Evolutionary conservation across 92 coral and sea anemone genomes (phyloP).

Genomic region (Zoanthus solanderi): DNA sequence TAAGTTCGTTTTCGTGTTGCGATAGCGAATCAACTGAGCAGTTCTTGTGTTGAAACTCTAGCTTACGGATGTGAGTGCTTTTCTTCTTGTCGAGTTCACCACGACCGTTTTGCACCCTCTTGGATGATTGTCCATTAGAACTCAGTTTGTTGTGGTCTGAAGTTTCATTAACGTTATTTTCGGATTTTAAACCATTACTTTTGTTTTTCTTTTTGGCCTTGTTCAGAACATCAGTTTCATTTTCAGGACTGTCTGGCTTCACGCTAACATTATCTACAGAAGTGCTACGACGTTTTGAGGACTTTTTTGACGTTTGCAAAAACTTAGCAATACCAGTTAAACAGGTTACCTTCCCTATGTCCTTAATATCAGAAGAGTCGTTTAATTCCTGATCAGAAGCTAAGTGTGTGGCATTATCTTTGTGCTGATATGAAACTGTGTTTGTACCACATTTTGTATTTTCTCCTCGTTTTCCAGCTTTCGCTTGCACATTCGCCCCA

Average conservation of each 20-base stretch:
- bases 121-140: not conserved
- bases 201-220: slow-evolving; percentile 1
- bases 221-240: not conserved
- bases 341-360: slow-evolving; percentile 36
- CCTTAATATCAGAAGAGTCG: not conserved
- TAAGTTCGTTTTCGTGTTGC: not conserved
- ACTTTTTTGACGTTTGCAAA: slow-evolving; percentile 61
- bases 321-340: slow-evolving; percentile 80
- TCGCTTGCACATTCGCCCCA: not conserved
- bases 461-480: not conserved
- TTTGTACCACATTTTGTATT: not conserved
- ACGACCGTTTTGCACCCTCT: slow-evolving; percentile 50
- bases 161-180: not conserved
- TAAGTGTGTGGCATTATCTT: not conserved
- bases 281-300: not conserved
- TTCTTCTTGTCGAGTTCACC: not conserved
- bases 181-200: not conserved
- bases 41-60: slow-evolving; percentile 62
- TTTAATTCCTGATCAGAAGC: not conserved
- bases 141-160: not conserved
- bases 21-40: not conserved
- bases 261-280: not conserved
- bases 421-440: not conserved
- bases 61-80: slow-evolving; percentile 67
- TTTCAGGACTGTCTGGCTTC: not conserved